These are phyloP conservation scores for Lucifuga dentata DNA, from an alignment of 2,113 vertebrate genomes.

Conservation along the genomic window DNA sequence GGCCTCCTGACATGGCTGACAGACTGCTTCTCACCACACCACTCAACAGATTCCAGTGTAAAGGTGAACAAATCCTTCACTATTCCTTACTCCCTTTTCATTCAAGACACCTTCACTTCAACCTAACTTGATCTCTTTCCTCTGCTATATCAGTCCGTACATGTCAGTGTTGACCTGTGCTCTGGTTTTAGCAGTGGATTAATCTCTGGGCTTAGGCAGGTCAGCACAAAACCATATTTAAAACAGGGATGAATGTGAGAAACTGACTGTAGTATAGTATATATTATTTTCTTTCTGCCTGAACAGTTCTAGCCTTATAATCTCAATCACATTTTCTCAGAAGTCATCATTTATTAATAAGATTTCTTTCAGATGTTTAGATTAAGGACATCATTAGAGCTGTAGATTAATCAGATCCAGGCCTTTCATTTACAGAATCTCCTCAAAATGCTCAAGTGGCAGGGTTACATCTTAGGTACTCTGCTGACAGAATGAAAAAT, in stretches of 20 bases:
- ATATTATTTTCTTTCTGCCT: too few species aligned
- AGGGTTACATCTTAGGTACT: too few species aligned
- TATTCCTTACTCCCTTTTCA: neutral
- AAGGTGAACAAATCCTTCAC: conserved; percentile 81
- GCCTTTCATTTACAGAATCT: too few species aligned
- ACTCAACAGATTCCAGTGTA: conserved; percentile 94
- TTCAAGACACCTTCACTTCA: too few species aligned
- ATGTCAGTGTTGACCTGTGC: conserved; percentile 8
- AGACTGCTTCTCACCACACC: conserved; percentile 95
- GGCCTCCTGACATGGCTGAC: conserved; percentile 93
- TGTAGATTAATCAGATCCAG: too few species aligned
- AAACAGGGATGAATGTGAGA: conserved; percentile 7
- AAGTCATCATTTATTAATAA: neutral
- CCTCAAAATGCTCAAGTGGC: too few species aligned
- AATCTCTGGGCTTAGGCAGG: conserved; percentile 32
- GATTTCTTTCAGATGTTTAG: too few species aligned
- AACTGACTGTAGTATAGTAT: too few species aligned
- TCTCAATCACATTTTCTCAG: neutral
- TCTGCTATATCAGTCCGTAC: too few species aligned
- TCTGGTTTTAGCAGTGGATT: neutral
- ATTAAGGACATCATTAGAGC: too few species aligned
- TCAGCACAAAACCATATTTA: conserved; percentile 11
- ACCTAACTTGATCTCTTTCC: too few species aligned
- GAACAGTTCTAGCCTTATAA: neutral
- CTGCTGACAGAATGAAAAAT: too few species aligned